phyloP scores from a whole-genome alignment of 2,113 vertebrate species.

The Meriones unguiculatus region DNA sequence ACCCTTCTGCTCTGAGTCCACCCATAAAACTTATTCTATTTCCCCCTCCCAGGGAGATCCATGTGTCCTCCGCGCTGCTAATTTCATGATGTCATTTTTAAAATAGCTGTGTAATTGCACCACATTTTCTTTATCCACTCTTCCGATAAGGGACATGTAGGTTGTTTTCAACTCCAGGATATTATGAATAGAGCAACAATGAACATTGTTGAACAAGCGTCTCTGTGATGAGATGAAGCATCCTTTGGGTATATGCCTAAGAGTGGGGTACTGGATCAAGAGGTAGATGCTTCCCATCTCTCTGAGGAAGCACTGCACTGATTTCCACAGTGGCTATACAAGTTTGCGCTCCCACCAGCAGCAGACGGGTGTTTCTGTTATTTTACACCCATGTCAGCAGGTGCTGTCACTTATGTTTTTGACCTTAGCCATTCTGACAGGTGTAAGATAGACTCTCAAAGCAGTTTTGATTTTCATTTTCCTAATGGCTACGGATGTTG shows the following conservation, averaged over 20 bases:
- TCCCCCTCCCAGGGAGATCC: not conserved
- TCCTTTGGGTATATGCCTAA: not conserved
- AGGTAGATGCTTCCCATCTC: not conserved
- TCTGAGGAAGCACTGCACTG: not conserved
- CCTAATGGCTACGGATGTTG: not conserved
- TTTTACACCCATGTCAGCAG: not conserved
- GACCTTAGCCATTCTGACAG: not conserved
- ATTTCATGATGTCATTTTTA: too few species aligned
- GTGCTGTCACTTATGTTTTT: not conserved
- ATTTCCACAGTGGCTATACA: not conserved
- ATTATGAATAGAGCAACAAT: not conserved
- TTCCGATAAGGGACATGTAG: not conserved
- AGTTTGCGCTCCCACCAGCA: not conserved
- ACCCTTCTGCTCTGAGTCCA: not conserved
- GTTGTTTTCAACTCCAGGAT: not conserved
- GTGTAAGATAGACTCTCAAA: not conserved
- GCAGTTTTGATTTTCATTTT: not conserved
- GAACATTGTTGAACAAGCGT: not conserved
- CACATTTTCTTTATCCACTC: not conserved
- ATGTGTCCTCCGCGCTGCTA: not conserved
- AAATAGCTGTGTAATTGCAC: too few species aligned
- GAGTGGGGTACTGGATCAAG: not conserved
- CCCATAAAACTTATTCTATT: not conserved
- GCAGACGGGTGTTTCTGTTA: not conserved
- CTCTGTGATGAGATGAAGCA: not conserved